Percentiles rank a stretch among this genome's conserved stretches.
phyloP scores from a whole-genome alignment of 2,797 vertebrate genomes.

The Spinus olivaceus region DNA sequence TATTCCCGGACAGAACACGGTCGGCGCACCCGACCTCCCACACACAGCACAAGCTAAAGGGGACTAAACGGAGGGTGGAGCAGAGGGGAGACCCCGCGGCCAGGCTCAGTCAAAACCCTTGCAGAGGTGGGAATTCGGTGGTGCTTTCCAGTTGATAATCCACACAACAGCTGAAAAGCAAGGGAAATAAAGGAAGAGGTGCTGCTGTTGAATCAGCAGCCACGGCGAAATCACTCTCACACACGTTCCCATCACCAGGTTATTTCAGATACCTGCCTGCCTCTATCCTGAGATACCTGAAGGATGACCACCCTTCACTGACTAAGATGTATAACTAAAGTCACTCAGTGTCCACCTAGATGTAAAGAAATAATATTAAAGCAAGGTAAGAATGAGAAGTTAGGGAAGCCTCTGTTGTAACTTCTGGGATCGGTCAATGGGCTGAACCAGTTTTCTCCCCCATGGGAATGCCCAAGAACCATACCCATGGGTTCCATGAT shows the following conservation, averaged over 20 bases:
- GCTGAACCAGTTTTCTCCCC: not conserved
- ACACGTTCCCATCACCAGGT: not conserved
- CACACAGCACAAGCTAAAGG: not conserved
- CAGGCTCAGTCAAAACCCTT: not conserved
- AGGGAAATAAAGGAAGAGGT: not conserved
- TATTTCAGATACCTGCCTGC: not conserved
- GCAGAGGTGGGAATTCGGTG: not conserved
- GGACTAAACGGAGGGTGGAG: not conserved
- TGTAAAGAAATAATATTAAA: not conserved
- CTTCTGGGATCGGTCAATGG: rapidly evolving
- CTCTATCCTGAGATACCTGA: not conserved
- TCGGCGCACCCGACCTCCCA: too few species aligned
- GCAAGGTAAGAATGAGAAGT: not conserved
- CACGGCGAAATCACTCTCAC: not conserved
- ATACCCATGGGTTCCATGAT: rapidly evolving
- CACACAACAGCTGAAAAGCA: not conserved
- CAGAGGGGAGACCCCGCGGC: not conserved
- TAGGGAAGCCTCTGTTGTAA: rapidly evolving
- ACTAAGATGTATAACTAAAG: not conserved
- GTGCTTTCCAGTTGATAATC: not conserved
- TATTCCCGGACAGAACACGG: not conserved
- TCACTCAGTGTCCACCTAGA: not conserved
- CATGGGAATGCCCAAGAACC: not conserved
- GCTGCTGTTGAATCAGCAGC: not conserved
- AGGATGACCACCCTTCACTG: not conserved